Conservation (phyloP, 2,113 vertebrate species). For the Engraulis encrasicolus region DNA sequence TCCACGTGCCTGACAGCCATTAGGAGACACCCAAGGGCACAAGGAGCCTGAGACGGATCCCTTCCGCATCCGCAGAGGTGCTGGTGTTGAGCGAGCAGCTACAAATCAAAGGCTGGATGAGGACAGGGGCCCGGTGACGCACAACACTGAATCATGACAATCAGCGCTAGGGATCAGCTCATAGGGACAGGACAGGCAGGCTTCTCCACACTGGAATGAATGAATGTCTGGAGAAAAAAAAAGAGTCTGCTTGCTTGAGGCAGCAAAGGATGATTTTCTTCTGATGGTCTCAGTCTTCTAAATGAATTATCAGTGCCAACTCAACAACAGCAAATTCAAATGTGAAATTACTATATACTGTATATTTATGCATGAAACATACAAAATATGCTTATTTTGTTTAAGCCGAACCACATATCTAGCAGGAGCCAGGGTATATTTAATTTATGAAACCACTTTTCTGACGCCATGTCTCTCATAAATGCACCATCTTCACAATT, state of each 20-base stretch:
- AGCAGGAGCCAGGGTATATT: no score
- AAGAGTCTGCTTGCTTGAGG: neutral
- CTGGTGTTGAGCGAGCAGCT: neutral
- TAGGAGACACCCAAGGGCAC: slow-evolving; percentile 47
- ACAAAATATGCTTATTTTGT: no score
- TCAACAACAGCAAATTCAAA: neutral
- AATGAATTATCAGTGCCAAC: neutral
- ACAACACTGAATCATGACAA: slow-evolving; percentile 16
- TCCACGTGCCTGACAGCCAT: slow-evolving; percentile 70
- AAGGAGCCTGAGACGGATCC: slow-evolving; percentile 12
- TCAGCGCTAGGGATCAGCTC: neutral
- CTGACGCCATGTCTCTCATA: neutral
- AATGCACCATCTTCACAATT: neutral
- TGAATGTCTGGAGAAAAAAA: neutral
- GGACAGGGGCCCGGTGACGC: neutral
- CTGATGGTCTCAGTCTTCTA: neutral
- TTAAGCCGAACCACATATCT: no score
- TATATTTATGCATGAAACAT: neutral
- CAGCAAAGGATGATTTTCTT: neutral
- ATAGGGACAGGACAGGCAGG: neutral
- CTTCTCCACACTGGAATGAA: neutral
- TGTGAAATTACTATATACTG: neutral
- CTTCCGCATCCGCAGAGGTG: neutral
- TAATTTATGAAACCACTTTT: neutral
- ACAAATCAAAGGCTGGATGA: slow-evolving; percentile 14